Evolutionary conservation across 2,888 invertebrate species (phyloP).

Genomic region (Hoplodrina ambigua): DNA sequence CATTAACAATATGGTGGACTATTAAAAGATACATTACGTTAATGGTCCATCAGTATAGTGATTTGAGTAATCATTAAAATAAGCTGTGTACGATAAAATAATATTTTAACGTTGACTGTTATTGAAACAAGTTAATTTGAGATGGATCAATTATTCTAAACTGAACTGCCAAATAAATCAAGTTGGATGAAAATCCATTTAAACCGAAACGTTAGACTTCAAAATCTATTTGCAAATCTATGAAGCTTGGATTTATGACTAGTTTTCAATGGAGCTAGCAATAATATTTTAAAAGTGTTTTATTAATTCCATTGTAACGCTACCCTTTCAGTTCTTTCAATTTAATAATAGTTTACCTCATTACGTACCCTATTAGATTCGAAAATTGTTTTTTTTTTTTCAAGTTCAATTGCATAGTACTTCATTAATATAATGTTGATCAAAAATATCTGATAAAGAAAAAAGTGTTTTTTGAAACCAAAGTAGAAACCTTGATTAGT

Average conservation of each 20-base stretch:
- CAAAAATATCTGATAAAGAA: too few relatives aligned
- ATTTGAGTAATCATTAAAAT: constrained; percentile 20
- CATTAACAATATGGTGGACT: constrained; percentile 28
- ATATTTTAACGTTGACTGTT: neutral
- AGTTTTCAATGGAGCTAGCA: neutral
- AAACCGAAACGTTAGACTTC: neutral
- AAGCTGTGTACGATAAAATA: neutral
- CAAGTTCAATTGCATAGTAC: too few relatives aligned
- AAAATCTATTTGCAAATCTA: neutral
- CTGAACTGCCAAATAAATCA: constrained; percentile 9
- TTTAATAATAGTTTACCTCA: too few relatives aligned
- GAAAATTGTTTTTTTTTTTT: too few relatives aligned
- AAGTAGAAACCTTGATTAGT: too few relatives aligned
- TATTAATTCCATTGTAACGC: too few relatives aligned
- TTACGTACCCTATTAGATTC: too few relatives aligned
- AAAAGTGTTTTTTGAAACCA: too few relatives aligned
- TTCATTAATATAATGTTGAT: too few relatives aligned
- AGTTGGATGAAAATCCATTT: neutral
- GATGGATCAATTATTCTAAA: constrained; percentile 1
- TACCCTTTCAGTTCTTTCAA: too few relatives aligned
- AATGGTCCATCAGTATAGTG: constrained; percentile 17
- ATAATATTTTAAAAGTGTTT: too few relatives aligned
- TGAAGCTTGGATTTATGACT: neutral
- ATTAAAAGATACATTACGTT: constrained; percentile 37
- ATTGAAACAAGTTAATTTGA: neutral